Evolutionary conservation across 2,797 vertebrate species (phyloP), one percentile per base, ranked within the genome.

Genomic region (Pantherophis alleghaniensis): DNA sequence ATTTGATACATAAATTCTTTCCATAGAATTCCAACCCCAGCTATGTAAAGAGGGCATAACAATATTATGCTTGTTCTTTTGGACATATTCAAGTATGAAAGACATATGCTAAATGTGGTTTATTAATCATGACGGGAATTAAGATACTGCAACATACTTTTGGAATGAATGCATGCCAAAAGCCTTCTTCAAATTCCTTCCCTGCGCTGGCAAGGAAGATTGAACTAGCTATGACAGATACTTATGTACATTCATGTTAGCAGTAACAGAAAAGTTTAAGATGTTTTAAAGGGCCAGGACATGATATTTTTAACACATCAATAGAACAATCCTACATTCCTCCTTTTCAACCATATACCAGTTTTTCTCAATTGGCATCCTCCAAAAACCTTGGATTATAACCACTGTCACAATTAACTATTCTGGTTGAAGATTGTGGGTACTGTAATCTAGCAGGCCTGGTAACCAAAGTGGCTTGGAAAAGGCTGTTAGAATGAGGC

Each of bases 91-190:
- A 79, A 96, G 93, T 86, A 95, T 96, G 92, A 95, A 95, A 96
- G 94, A 90, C 94, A 92, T 94, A 96, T 91, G 94, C 96, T 97
- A 97, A 97, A 96, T 93, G 94, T 96, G 95, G 94, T 96, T 96
- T 96, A 95, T 96, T 95, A 97, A 95, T 97, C 93, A 96, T 94
- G 93, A 89, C 91, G 94, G 91, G 94, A 96, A 96, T 93, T 95
- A 92, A 42, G 18, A 95, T 92, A 91, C 91, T 93, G 61, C 93
- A 91, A 90, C 86, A 96, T 95, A 26, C 74, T 95, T 95, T 96
- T 92, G 60, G 94, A 53, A 95, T 96, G 96, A 96, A 86, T 92
- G 47, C 91, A 66, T 93, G 95, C 96, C 96, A 97, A 95, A 86
- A 95, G 51, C 89, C 94, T 94, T 94, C 94, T 95, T 91, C 86